These are phyloP conservation scores for Apostichopus leukothele DNA, from an alignment of 53 echinoderm and acorn worm species.

Conservation along the genomic window DNA sequence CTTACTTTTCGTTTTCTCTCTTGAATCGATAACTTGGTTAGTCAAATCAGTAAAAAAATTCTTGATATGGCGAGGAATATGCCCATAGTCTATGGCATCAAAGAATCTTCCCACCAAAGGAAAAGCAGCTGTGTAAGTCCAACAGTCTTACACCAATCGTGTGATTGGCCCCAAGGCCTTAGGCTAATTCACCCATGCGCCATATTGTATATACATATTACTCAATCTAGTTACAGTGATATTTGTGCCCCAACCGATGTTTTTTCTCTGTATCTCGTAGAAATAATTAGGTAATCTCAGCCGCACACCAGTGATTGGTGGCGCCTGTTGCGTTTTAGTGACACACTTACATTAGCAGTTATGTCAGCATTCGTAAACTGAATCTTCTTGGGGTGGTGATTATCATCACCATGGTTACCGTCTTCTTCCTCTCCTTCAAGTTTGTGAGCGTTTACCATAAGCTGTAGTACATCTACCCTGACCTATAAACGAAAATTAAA, in stretches of 20 bases:
- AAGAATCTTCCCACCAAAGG: slow-evolving; percentile 30
- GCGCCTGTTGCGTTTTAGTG: too few relatives aligned
- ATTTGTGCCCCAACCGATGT: too few relatives aligned
- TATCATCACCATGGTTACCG: background rate
- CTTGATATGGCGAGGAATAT: slow-evolving; percentile 22
- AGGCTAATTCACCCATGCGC: too few relatives aligned
- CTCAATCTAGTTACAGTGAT: too few relatives aligned
- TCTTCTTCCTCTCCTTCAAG: slow-evolving; percentile 19
- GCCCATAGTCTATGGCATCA: background rate
- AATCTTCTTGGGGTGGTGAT: background rate
- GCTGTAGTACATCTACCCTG: slow-evolving; percentile 67
- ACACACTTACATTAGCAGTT: background rate
- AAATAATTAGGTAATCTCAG: too few relatives aligned
- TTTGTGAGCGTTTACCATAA: slow-evolving; percentile 64
- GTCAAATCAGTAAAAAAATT: slow-evolving; percentile 55
- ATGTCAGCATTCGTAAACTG: background rate
- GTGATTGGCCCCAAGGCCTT: too few relatives aligned
- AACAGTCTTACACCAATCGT: too few relatives aligned
- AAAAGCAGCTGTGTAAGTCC: slow-evolving; percentile 45
- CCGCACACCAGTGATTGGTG: too few relatives aligned
- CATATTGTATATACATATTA: too few relatives aligned
- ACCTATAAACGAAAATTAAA: slow-evolving; percentile 8
- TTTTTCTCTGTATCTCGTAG: too few relatives aligned
- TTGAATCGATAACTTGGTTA: slow-evolving; percentile 46
- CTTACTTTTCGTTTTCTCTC: slow-evolving; percentile 24